phyloP scores from a whole-genome alignment of 2,797 vertebrate species.

The Sebastes alutus region DNA sequence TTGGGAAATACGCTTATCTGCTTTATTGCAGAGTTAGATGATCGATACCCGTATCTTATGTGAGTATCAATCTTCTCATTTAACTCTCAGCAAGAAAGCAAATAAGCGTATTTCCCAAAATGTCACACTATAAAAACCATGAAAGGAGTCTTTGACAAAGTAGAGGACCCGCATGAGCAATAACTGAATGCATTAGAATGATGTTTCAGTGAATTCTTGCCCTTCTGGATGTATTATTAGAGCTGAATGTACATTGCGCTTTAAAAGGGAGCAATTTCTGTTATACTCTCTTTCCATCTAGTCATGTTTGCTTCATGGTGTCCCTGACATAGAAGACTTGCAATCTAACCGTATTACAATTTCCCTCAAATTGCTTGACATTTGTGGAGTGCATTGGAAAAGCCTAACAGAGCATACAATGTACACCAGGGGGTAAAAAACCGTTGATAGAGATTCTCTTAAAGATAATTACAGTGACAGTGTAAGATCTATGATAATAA shows the following conservation, averaged over 20 bases:
- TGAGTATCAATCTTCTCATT: background rate
- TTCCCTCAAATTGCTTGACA: slow-evolving; percentile 26
- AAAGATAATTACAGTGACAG: slow-evolving; percentile 52
- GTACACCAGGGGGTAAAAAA: slow-evolving; percentile 25
- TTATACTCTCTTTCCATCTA: background rate
- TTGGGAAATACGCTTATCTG: background rate
- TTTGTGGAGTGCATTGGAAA: background rate
- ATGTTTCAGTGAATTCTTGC: background rate
- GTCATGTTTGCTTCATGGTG: background rate
- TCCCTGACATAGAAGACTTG: background rate
- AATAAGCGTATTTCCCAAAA: background rate
- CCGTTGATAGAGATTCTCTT: slow-evolving; percentile 33
- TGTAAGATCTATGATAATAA: slow-evolving; percentile 45
- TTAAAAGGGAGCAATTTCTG: background rate
- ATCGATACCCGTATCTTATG: background rate
- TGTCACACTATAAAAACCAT: background rate
- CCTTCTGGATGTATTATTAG: slow-evolving; percentile 10
- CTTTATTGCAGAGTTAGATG: background rate
- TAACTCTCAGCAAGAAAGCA: background rate
- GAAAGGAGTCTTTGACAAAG: background rate
- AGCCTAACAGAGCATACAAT: background rate
- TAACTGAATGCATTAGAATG: background rate
- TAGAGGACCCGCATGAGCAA: background rate
- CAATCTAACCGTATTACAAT: background rate
- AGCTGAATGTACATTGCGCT: slow-evolving; percentile 1